Evolutionary conservation across 2,797 vertebrate species (phyloP), one percentile per base, ranked within the genome.

Genomic region (Centropyge bicolor): DNA sequence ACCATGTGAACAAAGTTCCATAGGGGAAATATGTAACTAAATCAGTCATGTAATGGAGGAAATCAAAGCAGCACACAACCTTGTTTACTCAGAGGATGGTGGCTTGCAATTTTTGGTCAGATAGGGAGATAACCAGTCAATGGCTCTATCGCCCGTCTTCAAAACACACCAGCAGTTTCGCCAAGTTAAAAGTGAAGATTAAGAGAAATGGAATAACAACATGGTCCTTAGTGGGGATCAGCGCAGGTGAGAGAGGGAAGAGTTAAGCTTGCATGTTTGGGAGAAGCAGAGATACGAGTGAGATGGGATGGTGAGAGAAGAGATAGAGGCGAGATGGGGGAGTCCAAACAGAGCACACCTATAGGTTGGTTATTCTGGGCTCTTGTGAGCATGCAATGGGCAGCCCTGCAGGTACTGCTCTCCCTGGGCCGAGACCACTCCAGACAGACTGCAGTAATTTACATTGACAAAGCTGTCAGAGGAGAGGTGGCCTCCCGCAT

Each of bases 391-490:
- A 77, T 87, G 74, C 80, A 64, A 84, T 78, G 89, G 89, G 76
- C 82, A 88, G 90, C 89, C 91, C 92, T 89, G 90, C 92, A 93
- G 93, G 90, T 91, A 77, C 73, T 36, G 64, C 92, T 89, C 90
- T 91, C 89, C 90, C 92, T 72, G 74, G 88, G 91, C 90, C 70
- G 77, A 84, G 93, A 92, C 89, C 83, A 88, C 91, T 95, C 92
- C 93, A 93, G 93, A 94, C 93, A 86, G 89, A 93, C 90, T 89
- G 92, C 91, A 94, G 93, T 96, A 95, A 96, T 95, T 95, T 94
- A 93, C 94, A 96, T 95, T 95, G 96, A 96, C 96, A 96, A 95
- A 95, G 94, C 94, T 95, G 95, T 95, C 96, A 95, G 93, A 93
- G 86, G 82, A 94, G 86, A 93, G 93, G 89, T 91, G 91, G 94